phyloP scores from a whole-genome alignment of 2,113 vertebrate genomes.

The Eulacestoma nigropectus region DNA sequence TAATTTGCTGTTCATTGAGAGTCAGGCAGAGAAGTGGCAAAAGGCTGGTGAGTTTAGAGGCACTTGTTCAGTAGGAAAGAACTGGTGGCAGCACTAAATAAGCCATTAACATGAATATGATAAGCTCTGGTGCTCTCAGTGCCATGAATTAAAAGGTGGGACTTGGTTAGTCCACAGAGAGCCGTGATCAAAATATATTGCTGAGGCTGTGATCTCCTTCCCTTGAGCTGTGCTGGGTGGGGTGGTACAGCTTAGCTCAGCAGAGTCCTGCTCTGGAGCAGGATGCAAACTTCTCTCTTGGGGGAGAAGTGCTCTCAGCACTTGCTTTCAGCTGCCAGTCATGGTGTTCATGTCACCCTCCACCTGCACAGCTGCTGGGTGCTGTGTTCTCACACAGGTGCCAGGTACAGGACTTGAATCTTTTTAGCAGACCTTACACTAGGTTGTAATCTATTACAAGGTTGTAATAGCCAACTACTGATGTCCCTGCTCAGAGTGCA shows the following conservation, averaged over 20 bases:
- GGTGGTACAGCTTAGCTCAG: background rate
- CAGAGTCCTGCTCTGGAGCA: background rate
- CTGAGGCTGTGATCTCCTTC: background rate
- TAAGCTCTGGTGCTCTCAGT: background rate
- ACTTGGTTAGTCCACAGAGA: background rate
- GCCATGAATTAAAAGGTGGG: background rate
- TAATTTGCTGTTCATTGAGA: background rate
- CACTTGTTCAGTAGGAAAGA: background rate
- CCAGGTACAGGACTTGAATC: background rate
- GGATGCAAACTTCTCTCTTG: background rate
- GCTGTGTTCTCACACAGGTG: background rate
- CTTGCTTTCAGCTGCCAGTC: background rate
- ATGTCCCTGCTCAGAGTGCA: background rate
- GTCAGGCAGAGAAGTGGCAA: background rate
- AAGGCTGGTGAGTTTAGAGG: background rate
- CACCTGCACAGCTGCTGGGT: background rate
- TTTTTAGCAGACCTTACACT: background rate
- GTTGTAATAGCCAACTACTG: background rate
- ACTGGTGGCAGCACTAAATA: background rate
- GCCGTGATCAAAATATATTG: background rate
- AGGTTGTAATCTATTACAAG: no score
- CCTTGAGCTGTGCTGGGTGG: background rate
- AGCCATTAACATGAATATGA: constrained; percentile 21
- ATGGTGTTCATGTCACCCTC: background rate
- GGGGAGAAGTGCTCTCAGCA: background rate